Evolutionary conservation across 2,113 vertebrate genomes (phyloP).

Genomic region (Phaethornis superciliosus): DNA sequence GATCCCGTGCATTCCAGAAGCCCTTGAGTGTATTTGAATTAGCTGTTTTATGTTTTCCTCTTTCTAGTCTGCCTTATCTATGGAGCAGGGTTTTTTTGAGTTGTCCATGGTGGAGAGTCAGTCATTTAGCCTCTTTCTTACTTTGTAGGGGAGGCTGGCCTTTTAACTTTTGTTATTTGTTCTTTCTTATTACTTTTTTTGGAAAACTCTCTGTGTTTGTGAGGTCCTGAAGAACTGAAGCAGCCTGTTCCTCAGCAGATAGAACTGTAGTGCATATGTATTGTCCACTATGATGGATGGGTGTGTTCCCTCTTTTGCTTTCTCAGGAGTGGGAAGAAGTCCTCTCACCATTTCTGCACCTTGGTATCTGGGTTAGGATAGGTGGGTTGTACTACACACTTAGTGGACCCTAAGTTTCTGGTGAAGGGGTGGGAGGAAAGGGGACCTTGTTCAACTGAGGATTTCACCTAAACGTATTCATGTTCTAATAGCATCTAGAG

Average conservation of each 20-base stretch:
- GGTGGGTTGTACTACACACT: too few species aligned
- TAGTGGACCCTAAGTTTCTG: neutral
- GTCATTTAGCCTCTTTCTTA: neutral
- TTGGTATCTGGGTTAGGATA: accelerated
- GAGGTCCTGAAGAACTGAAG: neutral
- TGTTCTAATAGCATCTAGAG: neutral
- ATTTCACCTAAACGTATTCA: neutral
- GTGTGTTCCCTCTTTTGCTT: neutral
- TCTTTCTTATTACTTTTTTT: neutral
- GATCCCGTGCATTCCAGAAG: neutral
- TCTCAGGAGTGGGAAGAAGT: neutral
- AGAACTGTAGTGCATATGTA: neutral
- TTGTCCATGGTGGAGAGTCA: neutral
- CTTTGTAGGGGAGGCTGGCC: too few species aligned
- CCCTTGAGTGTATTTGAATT: neutral
- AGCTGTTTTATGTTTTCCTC: neutral
- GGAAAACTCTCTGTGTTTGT: neutral
- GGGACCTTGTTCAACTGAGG: neutral
- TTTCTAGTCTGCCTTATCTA: neutral
- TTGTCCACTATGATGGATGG: neutral
- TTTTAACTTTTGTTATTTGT: neutral
- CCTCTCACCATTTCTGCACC: neutral
- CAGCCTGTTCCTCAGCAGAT: neutral
- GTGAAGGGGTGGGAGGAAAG: neutral
- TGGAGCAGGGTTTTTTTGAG: neutral